Conservation (phyloP, 2,113 vertebrate genomes). For the Actenoides hombroni region DNA sequence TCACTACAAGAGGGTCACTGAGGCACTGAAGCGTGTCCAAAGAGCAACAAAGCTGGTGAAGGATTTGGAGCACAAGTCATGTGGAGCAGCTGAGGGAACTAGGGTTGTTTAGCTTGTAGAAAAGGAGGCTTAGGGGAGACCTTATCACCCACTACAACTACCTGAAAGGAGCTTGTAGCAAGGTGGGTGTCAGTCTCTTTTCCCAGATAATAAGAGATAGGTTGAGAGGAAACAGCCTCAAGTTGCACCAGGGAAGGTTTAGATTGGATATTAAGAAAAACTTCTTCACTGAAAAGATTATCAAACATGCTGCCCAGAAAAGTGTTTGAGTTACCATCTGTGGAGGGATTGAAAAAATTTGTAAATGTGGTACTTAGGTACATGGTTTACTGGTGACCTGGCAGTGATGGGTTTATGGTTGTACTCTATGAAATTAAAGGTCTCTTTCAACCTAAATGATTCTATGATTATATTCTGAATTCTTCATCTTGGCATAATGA, state of each 20-base stretch:
- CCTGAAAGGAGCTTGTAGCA: background rate
- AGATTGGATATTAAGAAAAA: background rate
- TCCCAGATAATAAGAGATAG: background rate
- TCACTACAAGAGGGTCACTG: too few relatives aligned
- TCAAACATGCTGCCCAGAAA: background rate
- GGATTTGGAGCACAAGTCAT: background rate
- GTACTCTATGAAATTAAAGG: background rate
- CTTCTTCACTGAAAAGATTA: background rate
- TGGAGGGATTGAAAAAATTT: rapidly evolving
- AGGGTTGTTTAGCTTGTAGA: background rate
- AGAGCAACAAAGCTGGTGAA: rapidly evolving
- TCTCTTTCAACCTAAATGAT: background rate
- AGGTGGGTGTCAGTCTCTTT: background rate
- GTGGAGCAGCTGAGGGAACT: background rate
- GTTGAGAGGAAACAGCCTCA: background rate
- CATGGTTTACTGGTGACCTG: background rate
- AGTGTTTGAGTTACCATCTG: background rate
- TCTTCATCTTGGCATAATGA: background rate
- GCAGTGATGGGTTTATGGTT: background rate
- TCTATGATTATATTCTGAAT: background rate
- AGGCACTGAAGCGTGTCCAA: background rate
- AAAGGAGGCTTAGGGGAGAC: background rate
- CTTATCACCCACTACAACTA: background rate
- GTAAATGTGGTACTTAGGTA: background rate
- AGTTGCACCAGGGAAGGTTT: background rate